Evolutionary conservation across 2,888 invertebrate genomes (phyloP).

Genomic region (Acleris holmiana): DNA sequence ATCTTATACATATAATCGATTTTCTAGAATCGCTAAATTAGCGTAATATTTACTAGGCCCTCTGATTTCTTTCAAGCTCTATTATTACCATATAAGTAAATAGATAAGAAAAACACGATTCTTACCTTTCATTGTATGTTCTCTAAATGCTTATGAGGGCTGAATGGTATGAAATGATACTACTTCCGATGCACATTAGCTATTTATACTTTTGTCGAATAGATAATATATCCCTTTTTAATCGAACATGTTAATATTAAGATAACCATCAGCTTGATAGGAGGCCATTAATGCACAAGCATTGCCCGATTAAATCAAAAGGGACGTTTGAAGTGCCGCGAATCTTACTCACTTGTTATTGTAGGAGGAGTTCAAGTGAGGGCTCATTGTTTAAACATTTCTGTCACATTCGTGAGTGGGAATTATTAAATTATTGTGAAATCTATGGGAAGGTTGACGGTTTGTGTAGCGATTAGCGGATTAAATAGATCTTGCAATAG

Average conservation of each 20-base stretch:
- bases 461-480: too few relatives aligned
- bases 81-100: too few relatives aligned
- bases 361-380: neutral
- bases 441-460: too few relatives aligned
- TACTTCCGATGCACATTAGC: slow-evolving; percentile 6
- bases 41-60: too few relatives aligned
- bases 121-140: slow-evolving; percentile 28
- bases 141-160: slow-evolving; percentile 4
- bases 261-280: slow-evolving; percentile 8
- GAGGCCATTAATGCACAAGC: slow-evolving; percentile 7
- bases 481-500: too few relatives aligned
- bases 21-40: too few relatives aligned
- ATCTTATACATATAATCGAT: too few relatives aligned
- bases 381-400: neutral
- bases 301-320: slow-evolving; percentile 12
- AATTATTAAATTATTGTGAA: too few relatives aligned
- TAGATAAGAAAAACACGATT: neutral
- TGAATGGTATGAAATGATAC: neutral
- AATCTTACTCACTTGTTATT: neutral
- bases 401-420: neutral
- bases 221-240: slow-evolving; percentile 20
- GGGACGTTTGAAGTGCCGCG: slow-evolving; percentile 17
- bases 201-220: slow-evolving; percentile 24
- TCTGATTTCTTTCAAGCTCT: too few relatives aligned
- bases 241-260: slow-evolving; percentile 4